Percentiles rank a stretch among this genome's conserved stretches.
Conservation (phyloP, 2,888 invertebrate genomes). For the Seladonia tumulorum region DNA sequence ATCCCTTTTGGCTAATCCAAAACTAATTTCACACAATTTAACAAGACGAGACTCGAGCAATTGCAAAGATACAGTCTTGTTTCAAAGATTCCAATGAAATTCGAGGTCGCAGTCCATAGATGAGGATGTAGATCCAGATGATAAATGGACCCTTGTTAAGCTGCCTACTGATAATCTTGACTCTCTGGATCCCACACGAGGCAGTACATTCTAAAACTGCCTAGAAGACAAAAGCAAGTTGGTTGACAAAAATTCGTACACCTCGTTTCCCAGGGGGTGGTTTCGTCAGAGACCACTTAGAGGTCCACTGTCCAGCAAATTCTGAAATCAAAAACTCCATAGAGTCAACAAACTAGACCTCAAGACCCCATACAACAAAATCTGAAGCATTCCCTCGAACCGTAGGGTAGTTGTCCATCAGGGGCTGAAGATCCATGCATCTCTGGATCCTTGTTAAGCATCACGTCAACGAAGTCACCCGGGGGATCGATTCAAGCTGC, state of each 20-base stretch:
- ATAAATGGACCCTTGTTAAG: neutral
- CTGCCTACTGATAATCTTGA: neutral
- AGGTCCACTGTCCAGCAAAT: neutral
- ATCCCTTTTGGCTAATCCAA: neutral
- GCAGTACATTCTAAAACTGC: no score
- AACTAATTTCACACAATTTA: neutral
- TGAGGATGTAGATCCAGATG: neutral
- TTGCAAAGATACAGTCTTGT: neutral
- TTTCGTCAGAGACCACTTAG: neutral
- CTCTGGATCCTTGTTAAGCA: constrained; percentile 20
- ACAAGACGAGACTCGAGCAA: rapidly evolving
- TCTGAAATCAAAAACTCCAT: neutral
- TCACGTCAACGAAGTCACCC: neutral
- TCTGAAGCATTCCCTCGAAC: constrained; percentile 5
- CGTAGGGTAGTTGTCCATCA: neutral
- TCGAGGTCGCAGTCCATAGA: neutral
- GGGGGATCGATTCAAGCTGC: constrained; percentile 29
- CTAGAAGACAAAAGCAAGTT: neutral
- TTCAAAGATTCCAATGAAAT: neutral
- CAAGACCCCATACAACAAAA: neutral
- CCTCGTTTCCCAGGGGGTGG: neutral
- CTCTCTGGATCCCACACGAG: no score
- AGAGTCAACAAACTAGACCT: neutral
- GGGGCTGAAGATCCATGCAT: neutral
- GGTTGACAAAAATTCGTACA: neutral